These are phyloP conservation scores for Plecotus auritus DNA, from an alignment of 2,113 vertebrate species.

Conservation along the genomic window DNA sequence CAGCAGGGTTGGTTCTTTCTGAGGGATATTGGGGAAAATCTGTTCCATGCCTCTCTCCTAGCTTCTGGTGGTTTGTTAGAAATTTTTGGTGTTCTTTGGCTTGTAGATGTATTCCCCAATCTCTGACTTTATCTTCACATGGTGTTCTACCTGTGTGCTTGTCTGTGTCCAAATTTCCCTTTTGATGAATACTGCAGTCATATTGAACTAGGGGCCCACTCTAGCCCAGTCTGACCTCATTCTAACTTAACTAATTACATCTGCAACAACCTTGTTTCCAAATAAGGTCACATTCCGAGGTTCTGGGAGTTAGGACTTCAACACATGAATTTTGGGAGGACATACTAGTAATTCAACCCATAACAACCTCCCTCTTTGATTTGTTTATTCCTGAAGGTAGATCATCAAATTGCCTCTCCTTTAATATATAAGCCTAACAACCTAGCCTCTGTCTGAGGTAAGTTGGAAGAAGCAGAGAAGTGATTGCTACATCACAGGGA, in stretches of 20 bases:
- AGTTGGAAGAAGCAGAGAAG: neutral
- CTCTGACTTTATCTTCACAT: neutral
- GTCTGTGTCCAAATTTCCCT: neutral
- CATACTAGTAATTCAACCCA: neutral
- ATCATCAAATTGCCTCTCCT: neutral
- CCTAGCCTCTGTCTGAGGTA: neutral
- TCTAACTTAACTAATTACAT: neutral
- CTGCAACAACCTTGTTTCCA: neutral
- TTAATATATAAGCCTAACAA: neutral
- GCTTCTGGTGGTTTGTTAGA: neutral
- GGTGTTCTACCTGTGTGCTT: neutral
- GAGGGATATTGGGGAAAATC: neutral
- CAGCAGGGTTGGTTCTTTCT: neutral
- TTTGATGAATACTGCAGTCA: neutral
- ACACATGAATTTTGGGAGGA: neutral
- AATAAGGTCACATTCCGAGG: neutral
- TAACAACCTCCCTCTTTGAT: neutral
- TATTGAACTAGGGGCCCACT: neutral
- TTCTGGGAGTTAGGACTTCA: neutral
- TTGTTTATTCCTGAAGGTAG: neutral
- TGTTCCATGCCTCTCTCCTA: neutral
- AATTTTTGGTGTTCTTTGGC: neutral
- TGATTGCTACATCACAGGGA: neutral
- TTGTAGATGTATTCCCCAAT: neutral
- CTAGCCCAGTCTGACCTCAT: neutral